Conservation (phyloP, 2,888 invertebrate genomes). For the Euproctis similis region DNA sequence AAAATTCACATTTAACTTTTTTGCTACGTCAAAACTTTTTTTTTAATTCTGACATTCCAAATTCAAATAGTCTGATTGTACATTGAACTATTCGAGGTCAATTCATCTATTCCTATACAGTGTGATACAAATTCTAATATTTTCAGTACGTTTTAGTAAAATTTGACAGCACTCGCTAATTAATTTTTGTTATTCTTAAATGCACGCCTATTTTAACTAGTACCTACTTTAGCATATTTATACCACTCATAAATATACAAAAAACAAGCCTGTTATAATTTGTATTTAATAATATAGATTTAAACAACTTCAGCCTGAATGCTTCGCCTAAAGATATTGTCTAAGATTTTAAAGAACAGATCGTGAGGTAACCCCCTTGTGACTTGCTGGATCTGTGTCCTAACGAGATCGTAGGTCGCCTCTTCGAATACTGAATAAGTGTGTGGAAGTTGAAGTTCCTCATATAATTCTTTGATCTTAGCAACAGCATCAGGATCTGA, state of each 20-base stretch:
- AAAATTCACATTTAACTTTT: no score
- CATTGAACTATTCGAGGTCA: no score
- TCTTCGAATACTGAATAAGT: conserved; percentile 89
- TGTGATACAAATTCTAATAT: no score
- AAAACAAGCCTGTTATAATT: no score
- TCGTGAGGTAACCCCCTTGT: conserved; percentile 87
- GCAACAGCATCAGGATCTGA: conserved; percentile 79
- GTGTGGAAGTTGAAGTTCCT: conserved; percentile 83
- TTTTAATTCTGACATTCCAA: no score
- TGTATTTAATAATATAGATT: conserved; percentile 10
- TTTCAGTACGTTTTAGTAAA: no score
- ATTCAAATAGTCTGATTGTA: no score
- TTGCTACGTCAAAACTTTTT: no score
- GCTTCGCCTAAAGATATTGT: conserved; percentile 86
- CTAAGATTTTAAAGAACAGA: conserved; percentile 87
- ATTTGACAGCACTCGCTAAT: conserved; percentile 9
- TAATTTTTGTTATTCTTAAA: conserved; percentile 9
- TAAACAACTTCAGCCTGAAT: conserved; percentile 48
- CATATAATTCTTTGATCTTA: conserved; percentile 84
- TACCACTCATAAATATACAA: no score
- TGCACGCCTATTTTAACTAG: conserved; percentile 12
- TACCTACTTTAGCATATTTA: conserved; percentile 7
- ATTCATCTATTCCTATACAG: no score
- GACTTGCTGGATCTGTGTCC: conserved; percentile 89
- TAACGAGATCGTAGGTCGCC: conserved; percentile 86